A percentile compares a stretch with the other conserved stretches of the same genome.
Evolutionary conservation across 2,797 vertebrate species (phyloP).

Genomic region (Cheirogaleus major): DNA sequence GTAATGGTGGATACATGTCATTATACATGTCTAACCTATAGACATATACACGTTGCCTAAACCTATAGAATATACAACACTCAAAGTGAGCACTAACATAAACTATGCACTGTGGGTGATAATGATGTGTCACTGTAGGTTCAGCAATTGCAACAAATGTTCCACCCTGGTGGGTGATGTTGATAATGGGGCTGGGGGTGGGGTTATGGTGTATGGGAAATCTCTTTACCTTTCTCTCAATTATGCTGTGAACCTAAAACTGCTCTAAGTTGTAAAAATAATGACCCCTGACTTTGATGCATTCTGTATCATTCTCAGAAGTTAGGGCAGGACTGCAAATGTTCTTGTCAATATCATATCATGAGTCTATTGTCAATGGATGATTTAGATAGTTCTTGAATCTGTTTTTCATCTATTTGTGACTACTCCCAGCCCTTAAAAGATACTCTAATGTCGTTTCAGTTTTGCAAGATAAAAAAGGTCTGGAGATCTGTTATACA

Average conservation of each 20-base stretch:
- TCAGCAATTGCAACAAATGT: background rate
- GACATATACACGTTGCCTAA: no score
- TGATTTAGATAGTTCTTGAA: background rate
- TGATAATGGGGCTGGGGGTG: background rate
- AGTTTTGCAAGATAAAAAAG: background rate
- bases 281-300: background rate
- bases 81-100: background rate
- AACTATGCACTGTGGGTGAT: background rate
- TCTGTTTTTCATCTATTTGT: background rate
- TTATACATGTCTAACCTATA: no score
- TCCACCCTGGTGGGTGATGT: background rate
- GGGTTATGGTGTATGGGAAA: background rate
- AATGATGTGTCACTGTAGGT: no score
- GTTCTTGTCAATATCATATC: background rate
- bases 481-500: background rate
- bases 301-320: background rate
- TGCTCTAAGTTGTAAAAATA: background rate
- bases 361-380: background rate
- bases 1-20: no score
- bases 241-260: background rate
- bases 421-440: background rate
- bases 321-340: background rate
- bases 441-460: background rate
- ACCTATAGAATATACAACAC: no score
- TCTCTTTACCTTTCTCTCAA: background rate